Base-by-base conservation (phyloP, 1,140 invertebrate species). In the Megathymus violae region DNA sequence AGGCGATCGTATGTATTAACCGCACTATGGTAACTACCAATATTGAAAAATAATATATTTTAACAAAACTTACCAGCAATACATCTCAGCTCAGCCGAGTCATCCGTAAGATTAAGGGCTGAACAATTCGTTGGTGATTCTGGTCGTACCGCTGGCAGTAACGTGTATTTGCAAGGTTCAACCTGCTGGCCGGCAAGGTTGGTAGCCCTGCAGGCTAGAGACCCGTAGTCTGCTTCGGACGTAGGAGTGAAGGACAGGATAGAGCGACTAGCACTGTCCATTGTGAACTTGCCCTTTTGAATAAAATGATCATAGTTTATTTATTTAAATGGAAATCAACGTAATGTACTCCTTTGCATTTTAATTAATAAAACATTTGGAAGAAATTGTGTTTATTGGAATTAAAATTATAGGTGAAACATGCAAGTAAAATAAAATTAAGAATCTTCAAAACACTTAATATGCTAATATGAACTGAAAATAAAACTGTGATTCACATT, bases 121-220 rank as follows among this genome's bases (percentile, higher is more conserved):
- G 94, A 94, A 85, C 96, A 97, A 80, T 97, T 97, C 47, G 94
- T 91, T 7, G 96, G 92, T 10, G 95, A 93, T 65, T 96, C 95
- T 5, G 96, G 96, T 27, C 94, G 93, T 89, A 95, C 94, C 13
- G 94, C 94, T 6, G 94, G 93, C 44, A 95, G 93, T 25, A 96
- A 92, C 46, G 94, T 94, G 78, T 95, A 95, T 38, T 94, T 91
- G 83, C 95, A 96, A 0, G 95, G 93, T 25, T 93, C 94, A 31
- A 89, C 88, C 76, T 95, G 95, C 51, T 94, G 93, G 6, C 95
- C 95, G 1, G 94, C 94, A 0, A 93, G 88, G 76, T 96, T 96
- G 34, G 92, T 94, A 3, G 94, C 94, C 81, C 93, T 93, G 72
- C 95, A 96, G 0, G 94, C 84, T 2, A 96, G 91, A 0, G 93